Evolutionary conservation across 2,888 invertebrate species (phyloP).

Genomic region (Pachydiplax longipennis): DNA sequence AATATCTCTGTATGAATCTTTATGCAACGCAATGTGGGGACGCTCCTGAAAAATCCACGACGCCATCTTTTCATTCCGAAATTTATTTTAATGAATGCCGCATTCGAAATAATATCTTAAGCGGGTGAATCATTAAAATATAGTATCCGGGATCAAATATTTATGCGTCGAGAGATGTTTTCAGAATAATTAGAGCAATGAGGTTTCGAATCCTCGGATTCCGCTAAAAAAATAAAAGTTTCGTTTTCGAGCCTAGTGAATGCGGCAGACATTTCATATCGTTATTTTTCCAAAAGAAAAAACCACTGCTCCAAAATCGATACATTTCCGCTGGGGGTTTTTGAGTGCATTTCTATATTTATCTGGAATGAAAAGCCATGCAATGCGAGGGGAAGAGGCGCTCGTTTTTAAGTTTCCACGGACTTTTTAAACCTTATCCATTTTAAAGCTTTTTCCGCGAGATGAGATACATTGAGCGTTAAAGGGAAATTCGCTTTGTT

Average conservation of each 20-base stretch:
- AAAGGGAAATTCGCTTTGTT: neutral
- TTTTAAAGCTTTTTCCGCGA: neutral
- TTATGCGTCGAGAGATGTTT: neutral
- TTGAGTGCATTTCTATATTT: neutral
- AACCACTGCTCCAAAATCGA: neutral
- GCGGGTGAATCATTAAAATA: neutral
- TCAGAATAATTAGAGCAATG: neutral
- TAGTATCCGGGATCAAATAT: neutral
- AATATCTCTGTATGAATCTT: too few relatives aligned
- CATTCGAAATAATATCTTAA: neutral
- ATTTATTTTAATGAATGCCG: too few relatives aligned
- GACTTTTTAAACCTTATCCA: neutral
- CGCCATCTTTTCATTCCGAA: too few relatives aligned
- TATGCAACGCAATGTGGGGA: too few relatives aligned
- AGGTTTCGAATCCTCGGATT: neutral
- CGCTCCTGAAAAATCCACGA: too few relatives aligned
- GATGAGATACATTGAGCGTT: neutral
- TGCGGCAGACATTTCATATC: neutral
- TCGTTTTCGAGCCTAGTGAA: neutral
- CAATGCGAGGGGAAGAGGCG: neutral
- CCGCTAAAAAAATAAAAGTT: neutral
- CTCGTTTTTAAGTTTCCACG: neutral
- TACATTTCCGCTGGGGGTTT: neutral
- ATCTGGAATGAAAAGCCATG: neutral
- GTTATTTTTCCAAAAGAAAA: neutral